Base-by-base conservation (phyloP, 2,888 invertebrate genomes). In the Lycophotia porphyrea region DNA sequence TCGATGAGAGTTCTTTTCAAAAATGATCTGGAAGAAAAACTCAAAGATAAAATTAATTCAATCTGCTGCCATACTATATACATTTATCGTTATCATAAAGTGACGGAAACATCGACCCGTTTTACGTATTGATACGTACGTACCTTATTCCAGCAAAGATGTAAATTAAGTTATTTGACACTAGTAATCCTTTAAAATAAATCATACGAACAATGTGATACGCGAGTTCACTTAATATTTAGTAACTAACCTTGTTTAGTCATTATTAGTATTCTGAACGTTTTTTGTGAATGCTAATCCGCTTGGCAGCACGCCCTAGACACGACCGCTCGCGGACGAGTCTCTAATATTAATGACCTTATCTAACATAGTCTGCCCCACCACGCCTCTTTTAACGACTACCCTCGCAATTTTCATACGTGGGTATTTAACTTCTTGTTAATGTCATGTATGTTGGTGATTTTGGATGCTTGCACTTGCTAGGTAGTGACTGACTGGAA, bases 331-430 rank as follows among this genome's bases (percentile, higher is more conserved):
- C 71, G 11, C 73, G 63, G 69, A 85, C 88, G 70, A 72, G 81
- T 42, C 63, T 21, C 66, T 75, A 86, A 86, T 87, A 83, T 87
- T 87, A 87, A 86, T 86, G 71, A 74, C 78, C 36, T 71, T 66
- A 78, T 75, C 61, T 81, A 60, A 71, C 70, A 39, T 64, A 64
- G 52, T 71, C 65, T 55, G 36, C 52, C 67, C 47, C 70, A 21
- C 74, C 49, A 31, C 63, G 15, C 44, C 18, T 31, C 31, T 36
- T 55, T 31, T 84, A 63, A 74, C 76, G 75, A 84, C 60, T 84
- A 80, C 84, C 68, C 66, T 42, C 80, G 60, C 34, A 64, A 66
- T 52, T 34, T 80, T 61, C 55, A 78, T 55, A 68, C 31, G 60
- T 71, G 15, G n/a, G n/a, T 52, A 64, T 44, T 70, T 61, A 68